These are phyloP conservation scores for Cottoperca gobio DNA, from an alignment of 2,797 vertebrate species.

Conservation along the genomic window DNA sequence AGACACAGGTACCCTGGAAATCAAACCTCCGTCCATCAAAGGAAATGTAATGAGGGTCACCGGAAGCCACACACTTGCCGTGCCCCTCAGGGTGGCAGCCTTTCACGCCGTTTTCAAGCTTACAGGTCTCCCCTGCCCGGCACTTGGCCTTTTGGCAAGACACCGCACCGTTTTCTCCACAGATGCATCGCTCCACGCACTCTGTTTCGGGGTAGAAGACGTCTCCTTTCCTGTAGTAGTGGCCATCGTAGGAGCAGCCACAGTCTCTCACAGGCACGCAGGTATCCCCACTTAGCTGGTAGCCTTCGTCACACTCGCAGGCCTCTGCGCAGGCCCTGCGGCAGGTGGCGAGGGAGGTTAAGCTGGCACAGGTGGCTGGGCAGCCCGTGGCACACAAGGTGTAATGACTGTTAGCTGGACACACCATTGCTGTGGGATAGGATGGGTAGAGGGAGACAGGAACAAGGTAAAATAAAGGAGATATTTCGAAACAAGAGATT, in stretches of 20 bases:
- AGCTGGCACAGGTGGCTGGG: slow-evolving; percentile 79
- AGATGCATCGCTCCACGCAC: slow-evolving; percentile 75
- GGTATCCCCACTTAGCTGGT: slow-evolving; percentile 76
- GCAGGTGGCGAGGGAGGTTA: slow-evolving; percentile 66
- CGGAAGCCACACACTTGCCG: slow-evolving; percentile 81
- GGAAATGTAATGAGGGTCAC: slow-evolving; percentile 84
- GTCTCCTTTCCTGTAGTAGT: slow-evolving; percentile 73
- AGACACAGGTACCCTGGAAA: slow-evolving; percentile 85
- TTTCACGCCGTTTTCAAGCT: slow-evolving; percentile 70
- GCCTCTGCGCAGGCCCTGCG: slow-evolving; percentile 74
- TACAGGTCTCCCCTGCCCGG: slow-evolving; percentile 74
- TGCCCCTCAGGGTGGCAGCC: slow-evolving; percentile 76
- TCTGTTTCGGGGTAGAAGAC: slow-evolving; percentile 66
- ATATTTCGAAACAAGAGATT: slow-evolving; percentile 3
- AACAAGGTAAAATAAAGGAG: background rate
- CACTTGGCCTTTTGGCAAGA: slow-evolving; percentile 71
- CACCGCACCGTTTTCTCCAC: slow-evolving; percentile 73
- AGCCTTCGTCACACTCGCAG: slow-evolving; percentile 87
- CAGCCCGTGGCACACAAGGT: slow-evolving; percentile 78
- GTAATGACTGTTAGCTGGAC: slow-evolving; percentile 87
- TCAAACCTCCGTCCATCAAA: slow-evolving; percentile 85
- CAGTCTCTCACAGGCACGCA: slow-evolving; percentile 85
- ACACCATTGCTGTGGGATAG: slow-evolving; percentile 76
- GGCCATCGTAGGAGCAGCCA: slow-evolving; percentile 83
- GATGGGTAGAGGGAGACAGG: background rate